Conservation (phyloP, 23 tunicate species). For the Botrylloides violaceus region DNA sequence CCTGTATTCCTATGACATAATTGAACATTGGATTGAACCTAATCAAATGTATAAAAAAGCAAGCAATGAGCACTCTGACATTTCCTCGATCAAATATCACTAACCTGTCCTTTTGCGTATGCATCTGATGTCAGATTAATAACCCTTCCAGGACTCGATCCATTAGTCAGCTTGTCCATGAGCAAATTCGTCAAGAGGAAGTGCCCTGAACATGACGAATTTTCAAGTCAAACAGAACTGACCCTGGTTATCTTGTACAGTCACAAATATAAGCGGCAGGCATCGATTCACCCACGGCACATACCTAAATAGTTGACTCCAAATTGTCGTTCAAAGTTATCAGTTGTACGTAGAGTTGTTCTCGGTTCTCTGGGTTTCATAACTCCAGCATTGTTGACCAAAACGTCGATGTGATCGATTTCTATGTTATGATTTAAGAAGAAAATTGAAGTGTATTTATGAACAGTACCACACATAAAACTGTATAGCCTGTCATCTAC, state of each 20-base stretch:
- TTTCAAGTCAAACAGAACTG: no score
- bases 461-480: no score
- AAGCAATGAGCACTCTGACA: no score
- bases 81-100: no score
- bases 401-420: slow-evolving; percentile 60
- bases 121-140: slow-evolving; percentile 69
- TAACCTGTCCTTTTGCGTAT: slow-evolving; percentile 44
- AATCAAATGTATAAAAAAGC: no score
- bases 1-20: no score
- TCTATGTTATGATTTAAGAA: slow-evolving; percentile 24
- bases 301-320: slow-evolving; percentile 82
- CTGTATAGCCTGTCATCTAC: no score
- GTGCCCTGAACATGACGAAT: slow-evolving; percentile 60
- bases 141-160: slow-evolving; percentile 37
- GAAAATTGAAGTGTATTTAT: no score
- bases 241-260: not conserved
- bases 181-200: slow-evolving; percentile 75
- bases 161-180: slow-evolving; percentile 44
- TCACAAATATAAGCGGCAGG: not conserved
- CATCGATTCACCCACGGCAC: no score
- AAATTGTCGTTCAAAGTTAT: slow-evolving; percentile 86
- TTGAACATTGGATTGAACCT: no score
- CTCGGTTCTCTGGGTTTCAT: slow-evolving; percentile 86
- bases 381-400: slow-evolving; percentile 89
- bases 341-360: slow-evolving; percentile 59